Conservation (phyloP, 2,888 invertebrate genomes). For the Pachliopta kotzebuea region DNA sequence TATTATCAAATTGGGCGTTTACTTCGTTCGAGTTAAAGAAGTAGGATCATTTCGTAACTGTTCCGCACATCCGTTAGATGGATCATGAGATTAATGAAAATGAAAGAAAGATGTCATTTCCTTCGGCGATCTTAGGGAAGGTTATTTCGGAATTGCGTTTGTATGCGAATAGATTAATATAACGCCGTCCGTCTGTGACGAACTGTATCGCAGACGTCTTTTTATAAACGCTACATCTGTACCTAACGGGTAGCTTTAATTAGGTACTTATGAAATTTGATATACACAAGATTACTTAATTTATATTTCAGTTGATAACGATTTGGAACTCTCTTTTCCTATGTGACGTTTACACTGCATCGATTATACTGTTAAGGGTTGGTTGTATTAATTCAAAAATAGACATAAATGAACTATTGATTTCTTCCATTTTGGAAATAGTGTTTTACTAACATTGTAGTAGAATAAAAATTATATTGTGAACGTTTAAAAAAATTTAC, state of each 20-base stretch:
- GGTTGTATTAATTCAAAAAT: too few species aligned
- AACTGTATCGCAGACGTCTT: constrained; percentile 30
- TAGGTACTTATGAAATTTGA: constrained; percentile 31
- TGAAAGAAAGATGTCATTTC: neutral
- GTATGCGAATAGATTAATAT: constrained; percentile 30
- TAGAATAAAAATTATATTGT: neutral
- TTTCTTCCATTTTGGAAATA: constrained; percentile 30
- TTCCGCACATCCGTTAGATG: neutral
- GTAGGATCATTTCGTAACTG: too few species aligned
- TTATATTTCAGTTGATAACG: neutral
- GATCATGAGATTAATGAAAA: neutral
- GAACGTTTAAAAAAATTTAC: neutral
- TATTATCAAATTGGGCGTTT: too few species aligned
- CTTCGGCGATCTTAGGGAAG: too few species aligned
- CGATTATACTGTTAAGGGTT: constrained; percentile 7
- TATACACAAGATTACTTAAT: neutral
- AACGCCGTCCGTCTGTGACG: constrained; percentile 39
- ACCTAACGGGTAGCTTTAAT: constrained; percentile 41
- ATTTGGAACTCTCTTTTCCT: constrained; percentile 23
- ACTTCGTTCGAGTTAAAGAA: too few species aligned
- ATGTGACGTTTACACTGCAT: constrained; percentile 49
- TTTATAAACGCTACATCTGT: constrained; percentile 32
- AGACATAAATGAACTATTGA: too few species aligned
- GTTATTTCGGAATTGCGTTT: neutral
- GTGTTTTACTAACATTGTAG: too few species aligned